Conservation (phyloP, 2,113 vertebrate species). For the Phalacrocorax carbo region DNA sequence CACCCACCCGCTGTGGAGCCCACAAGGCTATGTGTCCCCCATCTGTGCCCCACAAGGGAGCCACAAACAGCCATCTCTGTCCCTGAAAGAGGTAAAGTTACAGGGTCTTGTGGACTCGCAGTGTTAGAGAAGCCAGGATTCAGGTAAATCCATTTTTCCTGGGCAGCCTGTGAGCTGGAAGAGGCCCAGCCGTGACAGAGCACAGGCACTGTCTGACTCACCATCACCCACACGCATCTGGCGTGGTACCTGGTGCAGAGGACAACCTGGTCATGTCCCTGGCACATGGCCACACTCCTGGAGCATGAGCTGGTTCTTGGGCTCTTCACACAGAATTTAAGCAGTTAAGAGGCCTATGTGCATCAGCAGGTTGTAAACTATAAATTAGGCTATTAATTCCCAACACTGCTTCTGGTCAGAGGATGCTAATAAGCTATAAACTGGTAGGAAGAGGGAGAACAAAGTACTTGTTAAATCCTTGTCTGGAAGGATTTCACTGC, state of each 20-base stretch:
- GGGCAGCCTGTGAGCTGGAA: not conserved
- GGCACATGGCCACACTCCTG: not conserved
- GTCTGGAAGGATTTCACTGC: not conserved
- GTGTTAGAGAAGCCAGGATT: not conserved
- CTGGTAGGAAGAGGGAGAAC: not conserved
- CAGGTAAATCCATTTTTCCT: not conserved
- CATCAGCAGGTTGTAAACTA: not conserved
- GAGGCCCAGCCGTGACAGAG: not conserved
- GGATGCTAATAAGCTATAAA: not conserved
- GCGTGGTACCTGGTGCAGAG: not conserved
- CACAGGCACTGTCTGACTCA: not conserved
- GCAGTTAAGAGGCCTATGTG: not conserved
- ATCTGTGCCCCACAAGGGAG: not conserved
- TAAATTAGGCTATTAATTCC: not conserved
- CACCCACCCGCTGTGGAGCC: not conserved
- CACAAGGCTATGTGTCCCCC: fast-evolving
- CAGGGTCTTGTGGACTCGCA: not conserved
- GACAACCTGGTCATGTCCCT: not conserved
- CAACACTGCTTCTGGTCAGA: not conserved
- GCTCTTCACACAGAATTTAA: not conserved
- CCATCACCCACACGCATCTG: not conserved
- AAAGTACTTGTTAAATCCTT: not conserved
- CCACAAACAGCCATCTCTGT: not conserved
- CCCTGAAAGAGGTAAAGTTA: not conserved
- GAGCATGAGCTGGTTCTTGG: not conserved